Conservation (phyloP, 1,140 invertebrate genomes). For the Eubasilissa regina region DNA sequence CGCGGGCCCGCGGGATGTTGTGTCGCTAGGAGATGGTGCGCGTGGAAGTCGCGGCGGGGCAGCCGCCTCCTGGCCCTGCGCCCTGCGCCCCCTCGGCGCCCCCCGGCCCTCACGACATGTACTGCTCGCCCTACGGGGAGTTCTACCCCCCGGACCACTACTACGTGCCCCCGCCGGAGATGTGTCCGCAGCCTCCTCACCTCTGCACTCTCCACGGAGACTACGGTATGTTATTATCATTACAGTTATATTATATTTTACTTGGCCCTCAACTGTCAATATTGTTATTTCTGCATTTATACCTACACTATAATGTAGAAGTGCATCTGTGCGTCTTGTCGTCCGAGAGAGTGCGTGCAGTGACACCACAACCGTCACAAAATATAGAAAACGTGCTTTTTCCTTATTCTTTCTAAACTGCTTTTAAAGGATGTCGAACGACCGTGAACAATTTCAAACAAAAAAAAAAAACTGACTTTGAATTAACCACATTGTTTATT, state of each 20-base stretch:
- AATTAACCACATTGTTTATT: too few species aligned
- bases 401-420: too few species aligned
- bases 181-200: slow-evolving; percentile 68
- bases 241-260: too few species aligned
- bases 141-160: slow-evolving; percentile 69
- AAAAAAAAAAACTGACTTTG: too few species aligned
- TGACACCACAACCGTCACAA: too few species aligned
- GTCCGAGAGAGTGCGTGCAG: too few species aligned
- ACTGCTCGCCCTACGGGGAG: slow-evolving; percentile 65
- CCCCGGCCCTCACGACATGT: slow-evolving; percentile 56
- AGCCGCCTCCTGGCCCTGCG: slow-evolving; percentile 36
- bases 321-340: not conserved
- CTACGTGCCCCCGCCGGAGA: slow-evolving; percentile 67
- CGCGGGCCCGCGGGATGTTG: slow-evolving; percentile 9
- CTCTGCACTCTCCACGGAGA: slow-evolving; percentile 69
- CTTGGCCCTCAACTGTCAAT: too few species aligned
- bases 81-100: slow-evolving; percentile 62
- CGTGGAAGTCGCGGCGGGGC: slow-evolving; percentile 51
- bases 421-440: too few species aligned
- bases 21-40: slow-evolving; percentile 35
- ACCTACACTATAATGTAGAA: not conserved
- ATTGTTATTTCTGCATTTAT: too few species aligned
- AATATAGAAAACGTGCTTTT: too few species aligned
- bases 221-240: slow-evolving; percentile 62
- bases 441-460: too few species aligned